phyloP scores from a whole-genome alignment of 2,888 invertebrate species.

The Cepaea hortensis region DNA sequence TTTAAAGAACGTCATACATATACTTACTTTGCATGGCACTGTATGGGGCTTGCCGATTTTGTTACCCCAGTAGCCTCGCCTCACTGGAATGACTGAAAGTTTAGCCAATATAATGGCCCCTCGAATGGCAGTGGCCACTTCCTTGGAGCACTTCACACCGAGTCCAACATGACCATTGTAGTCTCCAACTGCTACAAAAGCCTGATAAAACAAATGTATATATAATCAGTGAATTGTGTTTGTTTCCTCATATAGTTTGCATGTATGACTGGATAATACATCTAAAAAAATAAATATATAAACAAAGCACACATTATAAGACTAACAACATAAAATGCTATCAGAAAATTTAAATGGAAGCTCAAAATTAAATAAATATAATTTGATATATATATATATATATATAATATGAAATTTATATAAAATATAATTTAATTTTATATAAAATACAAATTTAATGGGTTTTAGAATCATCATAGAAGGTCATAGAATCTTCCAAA shows the following conservation, averaged over 20 bases:
- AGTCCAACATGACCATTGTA: slow-evolving; percentile 98
- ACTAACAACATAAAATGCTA: not conserved
- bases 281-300: too few relatives aligned
- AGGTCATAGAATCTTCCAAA: too few relatives aligned
- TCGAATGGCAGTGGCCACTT: slow-evolving; percentile 99
- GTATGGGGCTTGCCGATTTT: slow-evolving; percentile 99
- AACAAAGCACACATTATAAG: not conserved
- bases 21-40: slow-evolving; percentile 95
- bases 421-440: too few relatives aligned
- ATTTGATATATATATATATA: too few relatives aligned
- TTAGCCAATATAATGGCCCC: slow-evolving; percentile 99
- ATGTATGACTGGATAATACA: too few relatives aligned
- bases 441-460: too few relatives aligned
- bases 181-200: slow-evolving; percentile 93
- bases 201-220: slow-evolving; percentile 69
- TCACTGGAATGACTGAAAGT: slow-evolving; percentile 96
- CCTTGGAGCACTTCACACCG: slow-evolving; percentile 99
- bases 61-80: slow-evolving; percentile 99
- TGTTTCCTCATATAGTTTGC: not conserved
- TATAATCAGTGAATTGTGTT: not conserved
- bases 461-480: too few relatives aligned
- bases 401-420: too few relatives aligned
- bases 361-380: too few relatives aligned
- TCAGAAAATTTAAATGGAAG: not conserved
- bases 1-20: not conserved